Percentiles rank a stretch among this genome's conserved stretches.
These are phyloP conservation scores for Ceramica pisi DNA, from an alignment of 2,888 invertebrate genomes.

Conservation along the genomic window DNA sequence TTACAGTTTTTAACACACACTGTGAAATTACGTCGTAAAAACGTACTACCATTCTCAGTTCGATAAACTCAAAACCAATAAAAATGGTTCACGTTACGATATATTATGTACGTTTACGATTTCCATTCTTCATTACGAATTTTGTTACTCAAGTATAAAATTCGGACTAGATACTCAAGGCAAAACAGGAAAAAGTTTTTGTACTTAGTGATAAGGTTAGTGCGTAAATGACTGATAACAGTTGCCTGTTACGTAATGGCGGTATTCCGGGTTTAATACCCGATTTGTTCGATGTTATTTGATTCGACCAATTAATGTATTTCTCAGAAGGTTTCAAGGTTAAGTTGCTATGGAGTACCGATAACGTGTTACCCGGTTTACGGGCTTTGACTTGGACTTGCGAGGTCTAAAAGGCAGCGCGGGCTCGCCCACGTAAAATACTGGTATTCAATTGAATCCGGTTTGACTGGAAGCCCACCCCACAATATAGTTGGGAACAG, in stretches of 20 bases:
- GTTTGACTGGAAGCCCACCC: too few species aligned
- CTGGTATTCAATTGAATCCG: too few species aligned
- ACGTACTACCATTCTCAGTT: not conserved
- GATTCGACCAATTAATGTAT: not conserved
- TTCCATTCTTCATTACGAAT: not conserved
- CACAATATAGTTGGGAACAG: too few species aligned
- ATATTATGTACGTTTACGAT: not conserved
- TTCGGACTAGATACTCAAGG: too few species aligned
- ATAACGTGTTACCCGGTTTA: too few species aligned
- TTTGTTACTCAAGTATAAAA: conserved; percentile 2
- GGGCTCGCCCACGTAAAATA: too few species aligned
- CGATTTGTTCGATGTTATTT: not conserved
- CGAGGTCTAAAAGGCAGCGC: too few species aligned
- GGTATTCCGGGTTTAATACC: not conserved
- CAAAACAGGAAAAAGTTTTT: not conserved
- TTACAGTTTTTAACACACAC: not conserved
- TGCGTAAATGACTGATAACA: not conserved
- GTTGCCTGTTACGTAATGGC: not conserved
- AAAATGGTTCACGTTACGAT: conserved; percentile 11
- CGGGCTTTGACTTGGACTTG: too few species aligned
- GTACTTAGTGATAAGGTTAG: not conserved
- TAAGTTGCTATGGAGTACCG: too few species aligned
- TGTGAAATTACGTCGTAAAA: not conserved
- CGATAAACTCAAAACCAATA: conserved; percentile 19
- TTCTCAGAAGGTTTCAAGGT: too few species aligned